Base-by-base conservation (phyloP, 2,113 vertebrate species). In the Ciconia maguari region DNA sequence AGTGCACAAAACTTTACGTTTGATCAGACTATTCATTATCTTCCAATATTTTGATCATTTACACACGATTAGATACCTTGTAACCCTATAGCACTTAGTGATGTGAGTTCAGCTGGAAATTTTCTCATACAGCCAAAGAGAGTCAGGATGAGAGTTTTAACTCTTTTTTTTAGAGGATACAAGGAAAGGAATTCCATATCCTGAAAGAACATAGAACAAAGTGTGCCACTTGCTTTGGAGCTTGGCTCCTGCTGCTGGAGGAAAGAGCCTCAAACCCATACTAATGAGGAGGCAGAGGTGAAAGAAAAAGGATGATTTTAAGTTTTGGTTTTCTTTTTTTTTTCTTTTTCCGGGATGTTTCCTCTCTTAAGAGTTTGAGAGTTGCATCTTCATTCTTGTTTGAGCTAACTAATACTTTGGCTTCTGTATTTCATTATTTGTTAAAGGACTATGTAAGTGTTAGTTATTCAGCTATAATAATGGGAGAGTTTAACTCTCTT, bases 1-100 rank as follows among this genome's bases (percentile, higher is more conserved):
- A 99, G 99, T 99, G 98, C 93, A 84, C 32, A 29, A 75, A 89
- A 41, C 29, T 75, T 83, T 54, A 13, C 7, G 3, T 95, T 90
- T 93, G 58, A 42, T 87, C 68, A n/a, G 34, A 51, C 3, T 72
- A 2, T 83, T 94, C 0, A 0, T 55, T 82, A 20, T 42, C 27
- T 92, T 48, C 44, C 24, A 19, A 1, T 42, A 62, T 58, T 84
- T 89, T 66, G 36, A 48, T 66, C 9, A 8, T 44, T 54, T 76
- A 26, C 10, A 32, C 2, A 0, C 22, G 12, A 36, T 62, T 36
- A 58, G 15, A 36, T 58, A n/a, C 11, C 36, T 54, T 3, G 2
- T 62, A 61, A 88, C 36, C 26, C 32, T 36, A 2, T 8, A 84
- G 49, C 29, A 51, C 30, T 51, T 14, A 44, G 16, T n/a, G 46